phyloP scores from a whole-genome alignment of 2,888 invertebrate genomes.

The Eilema depressum region DNA sequence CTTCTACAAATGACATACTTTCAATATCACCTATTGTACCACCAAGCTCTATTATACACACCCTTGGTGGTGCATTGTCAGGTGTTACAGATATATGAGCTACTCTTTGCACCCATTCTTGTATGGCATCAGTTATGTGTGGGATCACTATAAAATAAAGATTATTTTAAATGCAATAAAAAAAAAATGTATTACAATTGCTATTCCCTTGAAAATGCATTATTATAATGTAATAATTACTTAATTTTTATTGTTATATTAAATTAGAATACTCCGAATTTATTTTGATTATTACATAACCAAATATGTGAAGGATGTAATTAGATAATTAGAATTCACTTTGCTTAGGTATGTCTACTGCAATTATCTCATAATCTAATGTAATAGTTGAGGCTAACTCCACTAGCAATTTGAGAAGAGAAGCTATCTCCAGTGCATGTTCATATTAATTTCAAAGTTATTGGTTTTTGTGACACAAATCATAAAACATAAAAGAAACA shows the following conservation, averaged over 20 bases:
- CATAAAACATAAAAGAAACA: no score
- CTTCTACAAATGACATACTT: constrained; percentile 99
- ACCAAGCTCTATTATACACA: constrained; percentile 97
- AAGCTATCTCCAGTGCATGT: background rate
- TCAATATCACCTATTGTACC: constrained; percentile 99
- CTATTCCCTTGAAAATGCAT: background rate
- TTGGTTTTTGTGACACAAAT: background rate
- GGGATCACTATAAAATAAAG: constrained; percentile 93
- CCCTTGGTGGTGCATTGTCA: constrained; percentile 89
- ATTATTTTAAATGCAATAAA: background rate
- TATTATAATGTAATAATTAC: no score
- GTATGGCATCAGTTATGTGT: constrained; percentile 99
- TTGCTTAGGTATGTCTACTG: no score
- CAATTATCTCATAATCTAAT: background rate
- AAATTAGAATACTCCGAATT: no score
- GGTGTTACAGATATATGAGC: constrained; percentile 95
- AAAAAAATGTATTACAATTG: background rate
- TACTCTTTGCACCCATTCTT: constrained; percentile 99
- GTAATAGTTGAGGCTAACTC: background rate
- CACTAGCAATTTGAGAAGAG: background rate
- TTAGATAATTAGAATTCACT: no score
- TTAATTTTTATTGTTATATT: no score
- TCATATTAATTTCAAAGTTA: background rate
- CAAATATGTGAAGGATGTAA: no score
- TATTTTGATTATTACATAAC: no score